These are phyloP conservation scores for Abrostola triplasia DNA, from an alignment of 2,888 invertebrate genomes.

Conservation along the genomic window DNA sequence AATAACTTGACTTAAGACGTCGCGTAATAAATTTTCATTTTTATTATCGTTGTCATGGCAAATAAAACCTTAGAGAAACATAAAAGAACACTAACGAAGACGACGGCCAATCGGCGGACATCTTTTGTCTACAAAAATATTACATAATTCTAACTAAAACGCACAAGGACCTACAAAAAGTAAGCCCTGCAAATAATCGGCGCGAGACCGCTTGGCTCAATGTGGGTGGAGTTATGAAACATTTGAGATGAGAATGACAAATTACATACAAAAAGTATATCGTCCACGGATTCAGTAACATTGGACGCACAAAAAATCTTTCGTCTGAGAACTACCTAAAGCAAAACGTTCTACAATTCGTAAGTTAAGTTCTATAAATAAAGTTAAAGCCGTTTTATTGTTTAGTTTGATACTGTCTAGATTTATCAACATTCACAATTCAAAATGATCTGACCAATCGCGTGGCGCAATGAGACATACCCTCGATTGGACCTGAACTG, in stretches of 20 bases:
- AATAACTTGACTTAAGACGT: no score
- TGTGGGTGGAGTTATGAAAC: background rate
- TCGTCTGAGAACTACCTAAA: no score
- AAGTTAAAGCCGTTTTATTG: background rate
- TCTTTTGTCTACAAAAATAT: no score
- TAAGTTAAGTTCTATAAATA: no score
- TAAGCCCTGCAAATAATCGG: background rate
- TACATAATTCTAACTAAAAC: no score
- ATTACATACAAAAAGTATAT: background rate
- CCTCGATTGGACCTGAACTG: slow-evolving; percentile 96
- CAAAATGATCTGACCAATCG: slow-evolving; percentile 78
- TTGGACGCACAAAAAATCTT: background rate
- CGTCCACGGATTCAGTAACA: background rate
- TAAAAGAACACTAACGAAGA: no score
- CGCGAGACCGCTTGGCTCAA: background rate
- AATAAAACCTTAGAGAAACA: no score
- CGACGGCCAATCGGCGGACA: no score
- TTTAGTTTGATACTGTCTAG: background rate
- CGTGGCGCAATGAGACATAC: slow-evolving; percentile 89
- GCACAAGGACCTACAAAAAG: background rate
- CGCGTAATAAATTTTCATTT: no score
- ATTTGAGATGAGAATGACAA: background rate
- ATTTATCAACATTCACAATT: slow-evolving; percentile 2
- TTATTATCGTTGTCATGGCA: no score
- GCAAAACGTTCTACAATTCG: no score